A percentile compares a stretch with the other conserved stretches of the same genome.
Evolutionary conservation across 1,140 invertebrate species (phyloP).

Genomic region (Rhopalosiphum padi): DNA sequence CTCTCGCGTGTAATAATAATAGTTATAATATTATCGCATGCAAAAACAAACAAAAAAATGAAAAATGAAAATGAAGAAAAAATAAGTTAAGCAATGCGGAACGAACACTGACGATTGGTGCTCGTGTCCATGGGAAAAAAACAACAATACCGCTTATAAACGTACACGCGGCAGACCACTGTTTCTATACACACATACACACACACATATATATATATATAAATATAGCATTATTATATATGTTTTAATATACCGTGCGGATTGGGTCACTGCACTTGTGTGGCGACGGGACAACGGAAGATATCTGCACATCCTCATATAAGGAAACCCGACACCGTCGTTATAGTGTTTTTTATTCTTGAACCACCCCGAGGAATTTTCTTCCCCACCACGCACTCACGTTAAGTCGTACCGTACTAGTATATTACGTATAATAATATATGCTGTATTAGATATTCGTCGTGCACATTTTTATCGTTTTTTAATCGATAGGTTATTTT

Average conservation of each 20-base stretch:
- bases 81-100: conserved; percentile 33
- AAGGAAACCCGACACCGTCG: conserved; percentile 28
- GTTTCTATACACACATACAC: not conserved
- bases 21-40: conserved; percentile 15
- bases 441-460: not conserved
- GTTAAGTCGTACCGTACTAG: not conserved
- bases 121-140: conserved; percentile 33
- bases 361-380: conserved; percentile 4
- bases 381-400: not conserved
- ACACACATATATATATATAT: not conserved
- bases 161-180: not conserved
- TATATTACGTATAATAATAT: not conserved
- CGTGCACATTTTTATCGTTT: not conserved
- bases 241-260: not conserved
- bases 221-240: not conserved
- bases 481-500: not conserved
- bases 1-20: not conserved
- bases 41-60: not conserved
- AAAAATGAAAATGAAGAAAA: conserved; percentile 7
- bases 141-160: conserved; percentile 28
- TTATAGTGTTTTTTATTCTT: not conserved
- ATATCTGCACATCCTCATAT: conserved; percentile 33
- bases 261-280: conserved; percentile 46
- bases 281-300: not conserved
- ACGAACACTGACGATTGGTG: conserved; percentile 29